These are phyloP conservation scores for Benthosema pterotum DNA, from an alignment of 2,797 vertebrate genomes.

Conservation along the genomic window DNA sequence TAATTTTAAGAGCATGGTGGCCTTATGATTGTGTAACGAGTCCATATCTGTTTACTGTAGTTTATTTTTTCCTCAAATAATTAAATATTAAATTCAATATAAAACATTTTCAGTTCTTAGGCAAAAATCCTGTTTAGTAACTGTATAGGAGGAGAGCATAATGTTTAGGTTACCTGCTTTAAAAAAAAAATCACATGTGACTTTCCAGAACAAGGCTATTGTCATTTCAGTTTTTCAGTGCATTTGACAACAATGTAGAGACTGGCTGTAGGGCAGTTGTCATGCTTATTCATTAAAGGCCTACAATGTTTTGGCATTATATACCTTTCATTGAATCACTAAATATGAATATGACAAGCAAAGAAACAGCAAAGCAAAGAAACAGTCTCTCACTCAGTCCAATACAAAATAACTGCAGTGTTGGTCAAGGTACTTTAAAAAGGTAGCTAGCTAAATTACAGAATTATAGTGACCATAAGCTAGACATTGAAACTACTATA, in stretches of 20 bases:
- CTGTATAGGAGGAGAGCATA: not conserved
- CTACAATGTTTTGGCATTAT: not conserved
- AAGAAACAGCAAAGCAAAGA: too few species aligned
- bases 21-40: too few species aligned
- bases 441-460: too few species aligned
- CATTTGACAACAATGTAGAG: constrained; percentile 34
- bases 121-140: not conserved
- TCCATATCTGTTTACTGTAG: too few species aligned
- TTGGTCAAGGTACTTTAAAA: too few species aligned
- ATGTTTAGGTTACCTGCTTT: constrained; percentile 9
- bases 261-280: constrained; percentile 18
- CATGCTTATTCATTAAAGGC: not conserved
- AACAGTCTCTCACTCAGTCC: too few species aligned
- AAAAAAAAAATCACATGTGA: constrained; percentile 39
- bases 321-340: not conserved
- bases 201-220: constrained; percentile 69
- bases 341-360: not conserved
- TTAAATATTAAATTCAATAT: not conserved
- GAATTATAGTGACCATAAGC: too few species aligned
- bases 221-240: constrained; percentile 45
- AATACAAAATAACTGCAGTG: too few species aligned
- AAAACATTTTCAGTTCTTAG: not conserved
- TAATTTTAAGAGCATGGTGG: too few species aligned
- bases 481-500: too few species aligned
- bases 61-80: not conserved